Base-by-base conservation (phyloP, 2,113 vertebrate genomes). In the Camelus bactrianus region DNA sequence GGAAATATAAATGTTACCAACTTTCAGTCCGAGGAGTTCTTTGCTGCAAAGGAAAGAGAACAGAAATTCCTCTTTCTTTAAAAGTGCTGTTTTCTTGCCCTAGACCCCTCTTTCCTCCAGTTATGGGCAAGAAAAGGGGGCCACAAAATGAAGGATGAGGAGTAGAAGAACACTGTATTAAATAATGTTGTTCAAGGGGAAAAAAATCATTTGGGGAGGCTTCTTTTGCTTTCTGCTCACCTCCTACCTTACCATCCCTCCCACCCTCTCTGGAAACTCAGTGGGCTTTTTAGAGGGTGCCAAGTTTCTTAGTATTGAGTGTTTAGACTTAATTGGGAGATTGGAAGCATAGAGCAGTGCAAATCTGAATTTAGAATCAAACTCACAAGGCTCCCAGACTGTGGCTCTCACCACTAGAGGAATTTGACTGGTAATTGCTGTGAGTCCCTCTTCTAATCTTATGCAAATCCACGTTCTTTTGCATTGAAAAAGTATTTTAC, bases 201-300 rank as follows among this genome's bases (percentile, higher is more conserved):
- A 86, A 67, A 32, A 84, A 73, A 38, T n/a, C 7, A 2, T 22
- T 89, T 93, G n/a, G 32, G 30, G 92, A 85, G 52, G 28, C 32
- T 97, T 97, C 95, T 62, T 77, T 90, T 42, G 89, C 83, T 30
- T 92, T 13, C 16, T 81, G 65, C 4, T 76, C 50, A 48, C 75
- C 38, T 95, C 56, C 16, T 80, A 65, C 28, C 32, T 22, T 60
- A 65, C 28, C 1, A 73, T 3, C 4, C 50, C 32, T 84, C 56
- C 9, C 13, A 85, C 3, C 30, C 4, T 52, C n/a, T 60, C 22
- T 48, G 42, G 42, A 85, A 46, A 81, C 42, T 92, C 64, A 42
- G 30, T 72, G 30, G 30, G 17, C 1, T 73, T 79, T 88, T 79
- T 11, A 4, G 35, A 85, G 60, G 35, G 0, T n/a, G 65, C 35